These are phyloP conservation scores for Leuciscus idus DNA, from an alignment of 2,113 vertebrate species.

Conservation along the genomic window DNA sequence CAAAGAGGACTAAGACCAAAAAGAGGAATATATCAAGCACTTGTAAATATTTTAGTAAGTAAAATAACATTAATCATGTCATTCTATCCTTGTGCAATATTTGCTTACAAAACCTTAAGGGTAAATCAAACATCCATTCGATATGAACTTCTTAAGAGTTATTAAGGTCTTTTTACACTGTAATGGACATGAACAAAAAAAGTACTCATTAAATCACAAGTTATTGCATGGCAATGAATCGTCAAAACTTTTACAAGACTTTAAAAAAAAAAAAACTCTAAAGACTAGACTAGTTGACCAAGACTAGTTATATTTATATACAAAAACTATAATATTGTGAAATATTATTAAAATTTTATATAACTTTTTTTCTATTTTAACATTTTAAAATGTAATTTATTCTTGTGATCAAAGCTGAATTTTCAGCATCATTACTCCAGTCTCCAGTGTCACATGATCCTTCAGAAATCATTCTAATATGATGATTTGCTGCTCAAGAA, in stretches of 20 bases:
- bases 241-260: neutral
- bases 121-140: neutral
- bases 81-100: neutral
- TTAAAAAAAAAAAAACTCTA: neutral
- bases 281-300: neutral
- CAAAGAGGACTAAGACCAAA: neutral
- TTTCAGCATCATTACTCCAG: neutral
- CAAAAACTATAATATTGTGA: too few relatives aligned
- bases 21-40: neutral
- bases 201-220: too few relatives aligned
- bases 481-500: too few relatives aligned
- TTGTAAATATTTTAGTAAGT: slow-evolving; percentile 17
- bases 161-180: neutral
- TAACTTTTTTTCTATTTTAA: too few relatives aligned
- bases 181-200: too few relatives aligned
- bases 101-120: neutral
- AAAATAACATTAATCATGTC: slow-evolving; percentile 10
- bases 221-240: too few relatives aligned
- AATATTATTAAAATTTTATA: too few relatives aligned
- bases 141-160: neutral
- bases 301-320: too few relatives aligned
- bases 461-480: too few relatives aligned
- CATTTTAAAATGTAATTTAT: too few relatives aligned
- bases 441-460: too few relatives aligned
- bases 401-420: neutral